Percentiles rank a stretch among this genome's conserved stretches.
Conservation (phyloP, 2,797 vertebrate genomes). For the Smutsia gigantea region DNA sequence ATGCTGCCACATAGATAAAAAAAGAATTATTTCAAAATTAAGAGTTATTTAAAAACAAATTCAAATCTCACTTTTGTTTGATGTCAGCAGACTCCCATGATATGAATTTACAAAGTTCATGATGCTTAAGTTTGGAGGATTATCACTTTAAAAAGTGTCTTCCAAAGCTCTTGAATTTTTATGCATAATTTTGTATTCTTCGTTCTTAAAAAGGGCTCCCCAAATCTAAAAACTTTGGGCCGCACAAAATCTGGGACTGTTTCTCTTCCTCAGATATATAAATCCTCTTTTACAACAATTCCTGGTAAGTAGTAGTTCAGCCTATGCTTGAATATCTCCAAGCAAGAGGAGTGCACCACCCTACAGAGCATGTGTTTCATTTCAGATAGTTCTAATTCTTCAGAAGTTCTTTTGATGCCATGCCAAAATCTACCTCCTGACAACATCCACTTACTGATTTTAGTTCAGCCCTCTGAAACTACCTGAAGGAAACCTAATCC, state of each 20-base stretch:
- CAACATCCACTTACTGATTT: not conserved
- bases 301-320: not conserved
- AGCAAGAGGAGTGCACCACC: not conserved
- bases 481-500: not conserved
- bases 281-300: not conserved
- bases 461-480: conserved; percentile 36
- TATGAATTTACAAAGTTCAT: not conserved
- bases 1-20: not conserved
- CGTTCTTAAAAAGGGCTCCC: not conserved
- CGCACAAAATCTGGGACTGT: not conserved
- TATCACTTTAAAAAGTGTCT: not conserved
- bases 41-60: conserved; percentile 42
- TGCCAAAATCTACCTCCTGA: conserved; percentile 43
- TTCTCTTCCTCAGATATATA: not conserved
- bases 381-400: conserved; percentile 26
- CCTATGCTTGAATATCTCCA: not conserved
- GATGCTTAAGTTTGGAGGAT: conserved; percentile 11
- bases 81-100: not conserved
- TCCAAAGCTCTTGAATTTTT: not conserved
- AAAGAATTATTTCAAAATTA: conserved; percentile 25
- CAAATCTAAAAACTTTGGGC: not conserved
- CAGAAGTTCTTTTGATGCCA: conserved; percentile 3
- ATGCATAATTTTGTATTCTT: conserved; percentile 27
- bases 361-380: not conserved
- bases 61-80: not conserved